phyloP scores from a whole-genome alignment of 2,888 invertebrate species.

The Drosophila percnosoma region DNA sequence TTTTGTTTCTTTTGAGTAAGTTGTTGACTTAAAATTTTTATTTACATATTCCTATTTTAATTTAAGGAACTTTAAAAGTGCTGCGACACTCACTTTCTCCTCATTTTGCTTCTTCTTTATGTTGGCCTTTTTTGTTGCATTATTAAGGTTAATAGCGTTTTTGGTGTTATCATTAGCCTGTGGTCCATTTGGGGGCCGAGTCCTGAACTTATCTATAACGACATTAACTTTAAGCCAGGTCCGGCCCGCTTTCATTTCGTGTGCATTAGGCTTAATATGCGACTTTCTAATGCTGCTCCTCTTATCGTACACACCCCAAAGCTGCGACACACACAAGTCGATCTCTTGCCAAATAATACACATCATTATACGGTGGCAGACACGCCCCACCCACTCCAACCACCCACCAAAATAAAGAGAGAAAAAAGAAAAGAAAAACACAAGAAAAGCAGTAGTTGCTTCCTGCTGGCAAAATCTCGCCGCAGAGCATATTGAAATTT shows the following conservation, averaged over 20 bases:
- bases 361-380: constrained; percentile 65
- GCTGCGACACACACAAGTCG: constrained; percentile 21
- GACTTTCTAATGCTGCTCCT: constrained; percentile 70
- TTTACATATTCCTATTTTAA: not conserved
- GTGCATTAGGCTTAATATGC: constrained; percentile 63
- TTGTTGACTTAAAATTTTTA: not conserved
- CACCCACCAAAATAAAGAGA: constrained; percentile 21
- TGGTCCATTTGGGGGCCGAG: constrained; percentile 6
- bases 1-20: constrained; percentile 9
- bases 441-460: constrained; percentile 34
- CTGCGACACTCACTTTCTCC: not conserved
- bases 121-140: constrained; percentile 1
- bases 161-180: constrained; percentile 22
- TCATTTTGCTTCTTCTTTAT: not conserved
- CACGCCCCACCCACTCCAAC: constrained; percentile 17
- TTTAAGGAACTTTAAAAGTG: not conserved
- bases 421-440: constrained; percentile 6
- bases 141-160: constrained; percentile 27
- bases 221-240: constrained; percentile 51
- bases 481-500: constrained; percentile 64
- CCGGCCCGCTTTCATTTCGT: constrained; percentile 54
- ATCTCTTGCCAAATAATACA: constrained; percentile 58
- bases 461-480: constrained; percentile 55
- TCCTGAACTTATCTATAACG: constrained; percentile 42
- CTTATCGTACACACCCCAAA: constrained; percentile 40